Evolutionary conservation across 2,888 invertebrate genomes (phyloP).

Genomic region (Harpalus rubripes): DNA sequence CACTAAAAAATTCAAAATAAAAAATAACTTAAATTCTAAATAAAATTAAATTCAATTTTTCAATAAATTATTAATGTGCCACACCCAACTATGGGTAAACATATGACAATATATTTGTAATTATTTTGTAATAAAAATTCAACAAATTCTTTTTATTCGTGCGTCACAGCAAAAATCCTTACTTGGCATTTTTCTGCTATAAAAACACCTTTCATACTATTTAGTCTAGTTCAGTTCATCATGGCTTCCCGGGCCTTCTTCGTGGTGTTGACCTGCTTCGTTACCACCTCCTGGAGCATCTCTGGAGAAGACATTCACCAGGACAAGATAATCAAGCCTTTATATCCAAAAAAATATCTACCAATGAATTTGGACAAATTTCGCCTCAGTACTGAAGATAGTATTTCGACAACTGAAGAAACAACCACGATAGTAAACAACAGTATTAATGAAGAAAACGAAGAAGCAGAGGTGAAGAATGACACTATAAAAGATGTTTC

Average conservation of each 20-base stretch:
- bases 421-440: conserved; percentile 15
- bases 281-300: neutral
- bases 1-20: too few species aligned
- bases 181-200: neutral
- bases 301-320: conserved; percentile 23
- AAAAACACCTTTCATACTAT: neutral
- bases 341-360: conserved; percentile 57
- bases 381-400: neutral
- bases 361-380: conserved; percentile 31
- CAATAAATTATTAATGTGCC: neutral
- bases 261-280: conserved; percentile 11
- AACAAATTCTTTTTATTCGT: neutral
- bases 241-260: conserved; percentile 37
- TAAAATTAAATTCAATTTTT: too few species aligned
- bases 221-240: neutral
- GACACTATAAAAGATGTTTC: neutral
- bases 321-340: conserved; percentile 11
- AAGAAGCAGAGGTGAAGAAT: neutral
- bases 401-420: conserved; percentile 27
- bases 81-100: neutral
- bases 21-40: too few species aligned
- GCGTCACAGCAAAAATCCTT: conserved; percentile 10
- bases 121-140: conserved; percentile 6
- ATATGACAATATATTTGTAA: neutral
- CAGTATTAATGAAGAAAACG: neutral